Evolutionary conservation across 2,888 invertebrate genomes (phyloP).

Genomic region (Hemithea aestivaria): DNA sequence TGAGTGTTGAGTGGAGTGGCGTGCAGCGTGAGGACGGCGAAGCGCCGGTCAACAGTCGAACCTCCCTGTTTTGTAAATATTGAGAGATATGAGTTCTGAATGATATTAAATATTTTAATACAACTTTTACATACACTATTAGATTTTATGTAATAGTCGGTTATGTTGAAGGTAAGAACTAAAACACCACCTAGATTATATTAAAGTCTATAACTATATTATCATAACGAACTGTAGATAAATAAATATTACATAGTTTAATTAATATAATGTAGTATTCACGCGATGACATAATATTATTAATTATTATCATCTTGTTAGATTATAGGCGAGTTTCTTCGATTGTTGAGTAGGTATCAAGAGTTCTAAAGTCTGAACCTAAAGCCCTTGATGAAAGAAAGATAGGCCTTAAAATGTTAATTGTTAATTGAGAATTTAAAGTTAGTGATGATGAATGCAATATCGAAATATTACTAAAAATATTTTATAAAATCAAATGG

Average conservation of each 20-base stretch:
- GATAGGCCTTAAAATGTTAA: slow-evolving; percentile 8
- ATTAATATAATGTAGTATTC: slow-evolving; percentile 34
- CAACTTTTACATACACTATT: slow-evolving; percentile 60
- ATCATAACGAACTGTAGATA: slow-evolving; percentile 44
- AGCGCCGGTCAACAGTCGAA: slow-evolving; percentile 27
- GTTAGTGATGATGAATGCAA: slow-evolving; percentile 5
- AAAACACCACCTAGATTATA: slow-evolving; percentile 49
- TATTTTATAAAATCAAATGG: slow-evolving; percentile 21
- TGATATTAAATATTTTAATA: slow-evolving; percentile 71
- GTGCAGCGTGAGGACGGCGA: slow-evolving; percentile 26
- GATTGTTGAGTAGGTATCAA: slow-evolving; percentile 7
- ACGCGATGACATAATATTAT: slow-evolving; percentile 38
- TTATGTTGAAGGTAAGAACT: slow-evolving; percentile 47
- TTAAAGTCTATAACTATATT: slow-evolving; percentile 44
- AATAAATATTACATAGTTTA: slow-evolving; percentile 29
- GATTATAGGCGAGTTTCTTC: slow-evolving; percentile 24
- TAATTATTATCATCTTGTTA: slow-evolving; percentile 34
- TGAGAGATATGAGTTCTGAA: slow-evolving; percentile 67
- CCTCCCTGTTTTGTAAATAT: slow-evolving; percentile 40
- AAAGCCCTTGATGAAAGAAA: slow-evolving; percentile 2
- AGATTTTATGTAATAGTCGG: slow-evolving; percentile 52
- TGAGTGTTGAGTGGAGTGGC: slow-evolving; percentile 31
- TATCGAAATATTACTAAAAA: slow-evolving; percentile 11
- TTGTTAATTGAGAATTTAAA: slow-evolving; percentile 11
- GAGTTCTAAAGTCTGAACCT: slow-evolving; percentile 6